Base-by-base conservation (phyloP, 2,888 invertebrate species). In the Plebejus argus region DNA sequence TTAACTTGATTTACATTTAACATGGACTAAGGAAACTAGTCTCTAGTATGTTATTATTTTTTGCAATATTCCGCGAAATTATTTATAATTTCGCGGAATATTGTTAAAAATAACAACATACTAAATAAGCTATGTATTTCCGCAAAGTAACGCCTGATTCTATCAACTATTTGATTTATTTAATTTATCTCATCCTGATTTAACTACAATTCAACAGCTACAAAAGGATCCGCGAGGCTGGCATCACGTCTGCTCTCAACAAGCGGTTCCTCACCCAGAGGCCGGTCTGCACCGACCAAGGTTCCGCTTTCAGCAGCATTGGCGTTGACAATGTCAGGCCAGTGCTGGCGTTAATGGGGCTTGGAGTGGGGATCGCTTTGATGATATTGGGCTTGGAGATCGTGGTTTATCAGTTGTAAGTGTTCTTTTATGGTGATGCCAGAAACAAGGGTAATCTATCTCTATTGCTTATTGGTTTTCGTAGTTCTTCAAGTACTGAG, bases 211-310 rank as follows among this genome's bases (percentile, higher is more conserved):
- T 66, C 72, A 74, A 12, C 83, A 95, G 95, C 0, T 94, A 95
- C 78, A 90, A 95, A 76, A 91, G 93, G 78, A 87, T 96, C 72
- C 94, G 91, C 35, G 96, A 96, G 83, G 91, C 90, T 0, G 96
- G 96, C 0, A 83, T 96, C 5, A 93, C 94, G 61, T 83, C 87
- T 0, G 89, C 86, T 0, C 66, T 89, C 0, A 82, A 83, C 23
- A 84, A 82, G 0, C 88, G 91, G 0, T 76, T 87, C 3, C 86
- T 84, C 72, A 86, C 87, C 0, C 85, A 85, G 0, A 89, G 87
- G 79, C 92, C 92, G 0, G 84, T 81, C 2, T 92, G 92, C 80
- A 77, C 82, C 0, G 81, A 84, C 58, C 85, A 84, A 56, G 81
- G 83, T 8, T 78, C 89, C 0, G 82, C 88, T 0, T 95, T 95